phyloP scores from a whole-genome alignment of 2,797 vertebrate species.

The Arnoldichthys spilopterus region DNA sequence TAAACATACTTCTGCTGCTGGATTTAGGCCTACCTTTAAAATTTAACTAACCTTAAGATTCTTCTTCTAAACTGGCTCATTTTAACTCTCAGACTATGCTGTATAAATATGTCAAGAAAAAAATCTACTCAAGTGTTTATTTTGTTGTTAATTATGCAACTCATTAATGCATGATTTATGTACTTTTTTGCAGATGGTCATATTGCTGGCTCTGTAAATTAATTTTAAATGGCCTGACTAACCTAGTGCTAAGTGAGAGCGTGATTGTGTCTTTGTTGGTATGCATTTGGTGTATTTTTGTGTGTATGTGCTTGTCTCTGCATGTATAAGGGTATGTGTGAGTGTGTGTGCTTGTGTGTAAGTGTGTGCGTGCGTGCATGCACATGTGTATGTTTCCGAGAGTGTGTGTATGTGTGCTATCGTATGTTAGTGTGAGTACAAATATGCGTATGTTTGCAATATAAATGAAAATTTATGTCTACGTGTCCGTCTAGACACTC shows the following conservation, averaged over 20 bases:
- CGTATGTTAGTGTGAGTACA: neutral
- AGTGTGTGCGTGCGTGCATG: conserved; percentile 18
- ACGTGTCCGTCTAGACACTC: conserved; percentile 49
- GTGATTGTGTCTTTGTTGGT: conserved; percentile 51
- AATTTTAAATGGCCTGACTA: conserved; percentile 51
- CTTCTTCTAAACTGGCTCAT: conserved; percentile 18
- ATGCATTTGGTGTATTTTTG: conserved; percentile 42
- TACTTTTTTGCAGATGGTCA: conserved; percentile 55
- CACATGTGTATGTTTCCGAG: neutral
- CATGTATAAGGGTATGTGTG: conserved; percentile 16
- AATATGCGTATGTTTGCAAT: conserved; percentile 62
- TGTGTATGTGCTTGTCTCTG: conserved; percentile 33
- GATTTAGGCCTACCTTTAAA: conserved; percentile 5
- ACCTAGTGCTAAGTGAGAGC: conserved; percentile 53
- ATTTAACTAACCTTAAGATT: conserved; percentile 6
- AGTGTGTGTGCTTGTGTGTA: conserved; percentile 16
- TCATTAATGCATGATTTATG: conserved; percentile 51
- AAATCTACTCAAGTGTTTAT: conserved; percentile 34
- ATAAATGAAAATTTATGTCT: conserved; percentile 13
- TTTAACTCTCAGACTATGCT: conserved; percentile 41
- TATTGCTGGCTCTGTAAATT: conserved; percentile 52
- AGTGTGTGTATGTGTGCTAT: conserved; percentile 15
- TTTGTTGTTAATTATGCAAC: conserved; percentile 47
- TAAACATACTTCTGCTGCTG: neutral
- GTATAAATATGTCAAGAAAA: conserved; percentile 33